Evolutionary conservation across 2,113 vertebrate genomes (phyloP), one percentile per base, ranked within the genome.

Genomic region (Platichthys stellatus): DNA sequence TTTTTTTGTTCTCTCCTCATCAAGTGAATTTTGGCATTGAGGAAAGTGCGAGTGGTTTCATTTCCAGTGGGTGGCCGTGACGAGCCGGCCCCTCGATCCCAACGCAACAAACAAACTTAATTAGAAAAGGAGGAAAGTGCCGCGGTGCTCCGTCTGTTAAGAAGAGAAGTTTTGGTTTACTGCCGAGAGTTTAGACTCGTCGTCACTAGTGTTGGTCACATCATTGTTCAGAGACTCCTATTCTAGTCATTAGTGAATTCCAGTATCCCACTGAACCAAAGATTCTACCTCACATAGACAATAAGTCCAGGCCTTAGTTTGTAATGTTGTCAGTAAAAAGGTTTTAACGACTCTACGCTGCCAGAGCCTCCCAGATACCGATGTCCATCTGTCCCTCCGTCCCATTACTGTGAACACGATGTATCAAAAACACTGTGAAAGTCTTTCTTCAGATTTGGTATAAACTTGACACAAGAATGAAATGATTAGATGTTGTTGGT

Each of bases 61-160:
- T 86, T 88, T 90, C 74, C 81, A 86, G 69, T 83, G 68, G 79
- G 89, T 81, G 80, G 80, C 76, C 76, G 69, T 84, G 80, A 87
- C 78, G 76, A 69, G 82, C 26, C 61, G 72, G 66, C 78, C 72
- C 80, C 80, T 24, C 17, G 76, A 79, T 84, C 80, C 72, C 78
- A 74, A 23, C 3, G 69, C 79, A 82, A 68, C 70, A 79, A 74
- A 78, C 78, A 78, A 43, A 74, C 69, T 79, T 90, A 86, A 92
- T 93, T 92, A 90, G 78, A 85, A 85, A 86, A 86, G 83, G 83
- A 68, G 59, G 79, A 35, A 68, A 53, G 75, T 47, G 9, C 71
- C 53, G 74, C 15, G 13, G 67, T 38, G 43, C 21, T 38, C 23
- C 69, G 47, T 83, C 74, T 81, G 76, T 66, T 67, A 9, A 78